Conservation (phyloP, 2,113 vertebrate genomes). For the Gulo gulo region DNA sequence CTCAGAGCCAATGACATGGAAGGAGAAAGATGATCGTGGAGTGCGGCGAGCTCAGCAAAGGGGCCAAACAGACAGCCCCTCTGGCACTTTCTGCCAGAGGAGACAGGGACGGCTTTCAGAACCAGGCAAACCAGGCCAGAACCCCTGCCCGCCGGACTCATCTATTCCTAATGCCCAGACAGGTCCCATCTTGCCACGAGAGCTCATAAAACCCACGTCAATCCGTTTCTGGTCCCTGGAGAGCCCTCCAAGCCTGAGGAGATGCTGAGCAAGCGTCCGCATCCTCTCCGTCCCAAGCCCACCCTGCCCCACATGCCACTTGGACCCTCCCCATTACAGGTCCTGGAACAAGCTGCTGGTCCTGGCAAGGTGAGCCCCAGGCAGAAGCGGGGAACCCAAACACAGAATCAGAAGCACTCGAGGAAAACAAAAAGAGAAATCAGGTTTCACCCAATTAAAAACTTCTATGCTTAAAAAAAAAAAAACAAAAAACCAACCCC, state of each 20-base stretch:
- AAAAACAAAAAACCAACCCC: neutral
- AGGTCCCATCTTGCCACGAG: neutral
- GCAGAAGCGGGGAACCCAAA: neutral
- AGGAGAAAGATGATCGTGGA: neutral
- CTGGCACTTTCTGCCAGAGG: neutral
- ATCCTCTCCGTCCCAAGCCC: accelerated
- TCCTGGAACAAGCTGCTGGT: accelerated
- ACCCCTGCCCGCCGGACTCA: neutral
- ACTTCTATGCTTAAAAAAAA: neutral
- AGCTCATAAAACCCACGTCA: neutral
- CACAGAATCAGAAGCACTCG: neutral
- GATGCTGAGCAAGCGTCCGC: accelerated
- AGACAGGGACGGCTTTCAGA: neutral
- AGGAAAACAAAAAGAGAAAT: neutral
- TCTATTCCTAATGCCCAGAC: neutral
- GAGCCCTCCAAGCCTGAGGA: neutral
- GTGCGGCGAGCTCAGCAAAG: neutral
- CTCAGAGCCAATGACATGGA: neutral
- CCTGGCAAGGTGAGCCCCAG: neutral
- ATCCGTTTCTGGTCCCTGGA: neutral
- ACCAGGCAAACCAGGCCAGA: neutral
- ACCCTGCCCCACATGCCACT: accelerated
- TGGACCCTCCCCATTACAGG: neutral
- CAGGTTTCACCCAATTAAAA: neutral
- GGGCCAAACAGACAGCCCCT: neutral